Percentiles rank a stretch among this genome's conserved stretches.
These are phyloP conservation scores for Chiloscyllium punctatum DNA, from an alignment of 2,797 vertebrate species.

Conservation along the genomic window DNA sequence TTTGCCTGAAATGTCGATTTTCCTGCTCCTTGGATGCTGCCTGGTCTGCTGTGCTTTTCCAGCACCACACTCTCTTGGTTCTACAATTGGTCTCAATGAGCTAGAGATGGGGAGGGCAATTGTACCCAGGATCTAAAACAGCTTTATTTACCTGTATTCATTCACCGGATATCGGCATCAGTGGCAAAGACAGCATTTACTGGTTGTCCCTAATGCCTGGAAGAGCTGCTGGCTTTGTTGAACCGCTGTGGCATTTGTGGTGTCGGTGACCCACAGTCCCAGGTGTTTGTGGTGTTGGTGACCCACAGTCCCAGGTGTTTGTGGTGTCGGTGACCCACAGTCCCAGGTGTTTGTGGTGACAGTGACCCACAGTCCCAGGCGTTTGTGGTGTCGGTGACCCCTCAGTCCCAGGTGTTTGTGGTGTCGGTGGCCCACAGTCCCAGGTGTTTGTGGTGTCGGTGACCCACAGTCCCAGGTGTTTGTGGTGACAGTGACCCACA, in stretches of 20 bases:
- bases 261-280: no score
- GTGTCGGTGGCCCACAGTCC: not conserved
- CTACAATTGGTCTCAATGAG: not conserved
- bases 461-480: not conserved
- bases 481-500: not conserved
- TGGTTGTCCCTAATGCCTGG: not conserved
- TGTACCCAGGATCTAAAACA: not conserved
- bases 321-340: not conserved
- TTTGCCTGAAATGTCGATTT: no score
- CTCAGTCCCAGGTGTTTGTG: not conserved
- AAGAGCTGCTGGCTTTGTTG: not conserved
- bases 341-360: not conserved
- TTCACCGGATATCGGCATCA: no score
- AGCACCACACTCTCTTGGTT: no score
- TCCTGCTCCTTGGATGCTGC: no score
- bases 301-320: not conserved
- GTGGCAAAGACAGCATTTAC: no score
- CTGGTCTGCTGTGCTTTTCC: no score
- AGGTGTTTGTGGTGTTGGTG: not conserved
- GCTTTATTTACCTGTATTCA: not conserved
- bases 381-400: not conserved
- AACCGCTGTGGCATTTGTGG: not conserved
- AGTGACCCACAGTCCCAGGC: not conserved
- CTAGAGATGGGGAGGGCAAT: not conserved
- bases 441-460: not conserved